Evolutionary conservation across 53 echinoderm and acorn worm species (phyloP).

Genomic region (Stichopus horrens): DNA sequence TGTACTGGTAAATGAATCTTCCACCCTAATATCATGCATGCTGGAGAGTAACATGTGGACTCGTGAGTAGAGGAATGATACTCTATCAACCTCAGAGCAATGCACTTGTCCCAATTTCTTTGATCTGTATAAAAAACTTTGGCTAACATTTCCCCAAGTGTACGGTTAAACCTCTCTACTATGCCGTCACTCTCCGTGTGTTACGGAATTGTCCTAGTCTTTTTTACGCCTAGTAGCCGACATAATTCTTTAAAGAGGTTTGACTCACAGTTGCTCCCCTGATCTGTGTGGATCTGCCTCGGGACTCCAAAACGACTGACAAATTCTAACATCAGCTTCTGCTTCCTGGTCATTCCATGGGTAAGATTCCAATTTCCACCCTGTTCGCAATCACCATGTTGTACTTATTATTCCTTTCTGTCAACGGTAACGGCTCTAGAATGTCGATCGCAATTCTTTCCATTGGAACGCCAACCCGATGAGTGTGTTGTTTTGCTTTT

Average conservation of each 20-base stretch:
- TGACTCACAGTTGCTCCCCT: neutral
- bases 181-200: neutral
- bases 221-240: neutral
- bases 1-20: too few relatives aligned
- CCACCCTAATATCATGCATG: too few relatives aligned
- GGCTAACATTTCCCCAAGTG: slow-evolving; percentile 12
- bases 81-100: neutral
- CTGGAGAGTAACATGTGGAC: too few relatives aligned
- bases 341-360: neutral
- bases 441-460: slow-evolving; percentile 28
- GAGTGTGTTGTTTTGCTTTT: neutral
- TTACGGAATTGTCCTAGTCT: neutral
- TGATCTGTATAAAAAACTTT: neutral
- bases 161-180: neutral
- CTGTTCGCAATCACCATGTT: neutral
- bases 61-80: too few relatives aligned
- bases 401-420: neutral
- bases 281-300: neutral
- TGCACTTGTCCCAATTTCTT: neutral
- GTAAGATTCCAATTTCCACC: neutral
- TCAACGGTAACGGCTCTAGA: neutral
- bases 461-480: neutral
- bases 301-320: neutral
- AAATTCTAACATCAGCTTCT: neutral
- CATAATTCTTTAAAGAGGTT: neutral